Evolutionary conservation across 2,888 invertebrate genomes (phyloP).

Genomic region (Drosophila percnosoma): DNA sequence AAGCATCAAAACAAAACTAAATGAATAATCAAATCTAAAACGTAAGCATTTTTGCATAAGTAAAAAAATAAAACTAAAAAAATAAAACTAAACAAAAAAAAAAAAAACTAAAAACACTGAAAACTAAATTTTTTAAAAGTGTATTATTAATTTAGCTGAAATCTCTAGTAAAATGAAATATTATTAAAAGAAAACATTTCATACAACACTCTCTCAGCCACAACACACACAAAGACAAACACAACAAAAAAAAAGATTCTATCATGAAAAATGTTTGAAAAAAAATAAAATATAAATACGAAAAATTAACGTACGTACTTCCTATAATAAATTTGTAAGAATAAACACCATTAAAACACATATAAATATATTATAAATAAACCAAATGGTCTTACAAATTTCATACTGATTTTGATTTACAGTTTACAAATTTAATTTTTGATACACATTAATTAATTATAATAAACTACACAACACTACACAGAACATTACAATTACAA

Average conservation of each 20-base stretch:
- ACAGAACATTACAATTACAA: conserved; percentile 56
- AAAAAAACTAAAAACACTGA: conserved; percentile 45
- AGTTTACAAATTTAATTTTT: conserved; percentile 59
- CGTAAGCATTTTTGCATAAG: conserved; percentile 72
- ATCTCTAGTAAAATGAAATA: conserved; percentile 70
- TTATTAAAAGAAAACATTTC: conserved; percentile 50
- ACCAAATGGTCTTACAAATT: conserved; percentile 34
- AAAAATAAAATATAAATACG: conserved; percentile 10
- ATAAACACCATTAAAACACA: conserved; percentile 25
- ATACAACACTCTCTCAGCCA: conserved; percentile 35
- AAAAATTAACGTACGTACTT: conserved; percentile 61
- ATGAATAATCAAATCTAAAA: conserved; percentile 60
- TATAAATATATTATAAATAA: conserved; percentile 21
- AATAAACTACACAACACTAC: conserved; percentile 40
- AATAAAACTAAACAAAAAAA: conserved; percentile 11
- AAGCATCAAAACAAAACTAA: conserved; percentile 53
- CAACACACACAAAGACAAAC: conserved; percentile 24
- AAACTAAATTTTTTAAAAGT: conserved; percentile 69
- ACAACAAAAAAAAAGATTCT: conserved; percentile 3
- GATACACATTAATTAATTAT: conserved; percentile 39
- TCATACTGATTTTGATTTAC: conserved; percentile 50
- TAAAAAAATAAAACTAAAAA: conserved; percentile 28
- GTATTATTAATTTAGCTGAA: conserved; percentile 75
- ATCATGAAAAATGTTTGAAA: conserved; percentile 20
- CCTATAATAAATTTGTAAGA: conserved; percentile 67